phyloP scores from a whole-genome alignment of 2,888 invertebrate genomes.

The Napeogenes inachia region DNA sequence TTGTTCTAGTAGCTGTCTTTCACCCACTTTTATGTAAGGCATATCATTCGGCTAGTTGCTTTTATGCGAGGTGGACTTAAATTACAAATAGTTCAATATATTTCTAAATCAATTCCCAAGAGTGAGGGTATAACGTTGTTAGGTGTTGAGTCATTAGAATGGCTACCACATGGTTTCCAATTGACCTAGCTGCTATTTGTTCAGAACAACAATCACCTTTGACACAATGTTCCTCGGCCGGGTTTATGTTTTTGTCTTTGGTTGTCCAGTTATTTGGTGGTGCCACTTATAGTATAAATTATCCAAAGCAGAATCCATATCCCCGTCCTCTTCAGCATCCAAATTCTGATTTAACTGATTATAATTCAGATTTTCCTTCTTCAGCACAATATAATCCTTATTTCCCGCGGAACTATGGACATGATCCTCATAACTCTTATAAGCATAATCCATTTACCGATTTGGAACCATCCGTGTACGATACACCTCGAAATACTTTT shows the following conservation, averaged over 20 bases:
- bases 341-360: too few relatives aligned
- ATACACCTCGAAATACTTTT: too few relatives aligned
- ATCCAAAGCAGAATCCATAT: conserved; percentile 26
- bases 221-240: conserved; percentile 77
- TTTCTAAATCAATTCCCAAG: background rate
- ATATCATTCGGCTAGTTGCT: too few relatives aligned
- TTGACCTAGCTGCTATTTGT: conserved; percentile 75
- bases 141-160: conserved; percentile 8
- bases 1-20: too few relatives aligned
- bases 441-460: background rate
- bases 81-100: background rate
- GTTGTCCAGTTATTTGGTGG: conserved; percentile 74
- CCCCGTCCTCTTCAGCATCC: background rate
- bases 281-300: conserved; percentile 9
- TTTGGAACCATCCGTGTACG: too few relatives aligned
- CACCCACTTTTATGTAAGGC: too few relatives aligned
- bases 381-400: too few relatives aligned
- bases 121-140: conserved; percentile 1
- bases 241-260: conserved; percentile 77
- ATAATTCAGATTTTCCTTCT: conserved; percentile 31
- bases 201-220: conserved; percentile 65
- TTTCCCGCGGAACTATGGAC: background rate
- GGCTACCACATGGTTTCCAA: conserved; percentile 69
- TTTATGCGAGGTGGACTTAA: too few relatives aligned
- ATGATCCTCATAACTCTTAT: background rate